Conservation (phyloP, 2,113 vertebrate genomes). For the Acanthisitta chloris region DNA sequence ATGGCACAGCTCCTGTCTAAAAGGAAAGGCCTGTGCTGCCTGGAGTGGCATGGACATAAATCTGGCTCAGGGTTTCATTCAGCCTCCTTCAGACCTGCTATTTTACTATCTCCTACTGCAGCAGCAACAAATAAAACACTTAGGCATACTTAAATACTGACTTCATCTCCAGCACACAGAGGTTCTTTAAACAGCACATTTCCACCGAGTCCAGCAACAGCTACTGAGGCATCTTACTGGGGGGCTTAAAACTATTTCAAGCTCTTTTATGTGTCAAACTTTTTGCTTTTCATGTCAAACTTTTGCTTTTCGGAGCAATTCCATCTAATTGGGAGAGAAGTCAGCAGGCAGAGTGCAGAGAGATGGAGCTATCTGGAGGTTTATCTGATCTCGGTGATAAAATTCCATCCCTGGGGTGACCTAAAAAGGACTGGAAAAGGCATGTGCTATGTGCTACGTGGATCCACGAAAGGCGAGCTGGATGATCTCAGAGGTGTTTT, state of each 20-base stretch:
- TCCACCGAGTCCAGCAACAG: not conserved
- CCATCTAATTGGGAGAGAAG: not conserved
- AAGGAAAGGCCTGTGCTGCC: not conserved
- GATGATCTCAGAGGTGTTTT: conserved; percentile 60
- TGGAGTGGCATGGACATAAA: not conserved
- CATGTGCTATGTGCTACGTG: not conserved
- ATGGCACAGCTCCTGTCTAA: not conserved
- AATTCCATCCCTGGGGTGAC: conserved; percentile 40
- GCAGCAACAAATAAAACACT: conserved; percentile 42
- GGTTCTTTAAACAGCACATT: not conserved
- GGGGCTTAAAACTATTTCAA: not conserved
- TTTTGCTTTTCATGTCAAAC: not conserved
- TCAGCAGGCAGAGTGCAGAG: not conserved
- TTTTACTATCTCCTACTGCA: not conserved
- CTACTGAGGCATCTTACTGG: not conserved
- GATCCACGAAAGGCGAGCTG: not conserved
- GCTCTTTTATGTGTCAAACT: not conserved
- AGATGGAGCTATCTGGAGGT: not conserved
- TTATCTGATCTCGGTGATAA: conserved; percentile 58
- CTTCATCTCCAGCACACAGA: not conserved
- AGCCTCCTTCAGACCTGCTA: not conserved
- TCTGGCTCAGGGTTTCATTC: not conserved
- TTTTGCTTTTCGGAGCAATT: not conserved
- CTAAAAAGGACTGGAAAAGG: conserved; percentile 64
- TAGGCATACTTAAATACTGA: conserved; percentile 1